A percentile compares a stretch with the other conserved stretches of the same genome.
phyloP scores from a whole-genome alignment of 2,113 vertebrate genomes.

The Chauna torquata region DNA sequence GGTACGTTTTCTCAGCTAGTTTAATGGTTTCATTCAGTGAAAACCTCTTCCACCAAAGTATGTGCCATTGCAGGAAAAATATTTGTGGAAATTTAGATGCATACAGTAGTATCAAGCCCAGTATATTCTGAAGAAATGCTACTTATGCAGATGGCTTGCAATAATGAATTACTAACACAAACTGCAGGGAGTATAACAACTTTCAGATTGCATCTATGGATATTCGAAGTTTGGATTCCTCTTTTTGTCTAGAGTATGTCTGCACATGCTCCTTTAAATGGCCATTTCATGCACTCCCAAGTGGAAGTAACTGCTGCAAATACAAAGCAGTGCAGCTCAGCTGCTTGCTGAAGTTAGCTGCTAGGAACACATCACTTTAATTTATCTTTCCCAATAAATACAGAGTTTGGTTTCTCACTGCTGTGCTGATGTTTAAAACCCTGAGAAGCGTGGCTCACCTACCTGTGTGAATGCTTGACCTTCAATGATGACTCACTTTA shows the following conservation, averaged over 20 bases:
- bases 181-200: background rate
- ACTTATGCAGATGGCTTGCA: background rate
- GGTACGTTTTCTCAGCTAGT: background rate
- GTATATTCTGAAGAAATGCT: background rate
- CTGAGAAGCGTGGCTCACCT: background rate
- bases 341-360: background rate
- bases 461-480: background rate
- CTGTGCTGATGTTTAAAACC: background rate
- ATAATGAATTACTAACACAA: background rate
- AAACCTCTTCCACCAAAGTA: background rate
- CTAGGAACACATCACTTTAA: background rate
- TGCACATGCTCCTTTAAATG: background rate
- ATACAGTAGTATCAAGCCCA: background rate
- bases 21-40: background rate
- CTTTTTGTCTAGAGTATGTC: background rate
- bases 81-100: background rate
- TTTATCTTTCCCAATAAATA: background rate
- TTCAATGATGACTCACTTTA: background rate
- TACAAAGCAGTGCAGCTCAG: background rate
- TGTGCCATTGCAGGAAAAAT: background rate
- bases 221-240: background rate
- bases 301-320: background rate
- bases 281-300: background rate
- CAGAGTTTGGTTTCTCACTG: background rate
- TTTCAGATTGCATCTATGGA: background rate